Conservation (phyloP, 2,888 invertebrate species). For the Ceraclea dissimilis region DNA sequence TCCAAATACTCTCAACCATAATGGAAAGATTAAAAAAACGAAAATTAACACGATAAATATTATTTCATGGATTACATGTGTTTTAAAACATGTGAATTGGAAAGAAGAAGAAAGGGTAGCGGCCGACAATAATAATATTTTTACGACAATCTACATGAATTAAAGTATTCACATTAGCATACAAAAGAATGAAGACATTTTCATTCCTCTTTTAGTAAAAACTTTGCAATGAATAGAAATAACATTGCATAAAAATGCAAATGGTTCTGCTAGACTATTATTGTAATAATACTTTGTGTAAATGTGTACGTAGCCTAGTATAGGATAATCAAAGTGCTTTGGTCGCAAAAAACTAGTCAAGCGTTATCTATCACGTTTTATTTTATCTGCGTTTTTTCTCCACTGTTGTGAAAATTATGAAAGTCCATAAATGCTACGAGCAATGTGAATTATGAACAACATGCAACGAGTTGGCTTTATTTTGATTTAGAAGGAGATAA, state of each 20-base stretch:
- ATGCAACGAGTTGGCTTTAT: background rate
- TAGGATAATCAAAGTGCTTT: background rate
- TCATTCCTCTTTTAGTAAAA: no score
- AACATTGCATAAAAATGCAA: constrained; percentile 1
- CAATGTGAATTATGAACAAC: background rate
- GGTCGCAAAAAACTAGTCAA: background rate
- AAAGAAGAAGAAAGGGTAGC: no score
- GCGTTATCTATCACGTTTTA: background rate
- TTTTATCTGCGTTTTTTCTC: background rate
- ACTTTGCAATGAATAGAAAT: background rate
- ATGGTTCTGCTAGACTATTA: background rate
- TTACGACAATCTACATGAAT: no score
- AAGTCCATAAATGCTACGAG: background rate
- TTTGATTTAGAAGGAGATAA: background rate
- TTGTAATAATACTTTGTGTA: background rate
- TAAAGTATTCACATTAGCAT: no score
- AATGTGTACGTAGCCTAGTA: background rate
- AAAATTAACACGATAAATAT: no score
- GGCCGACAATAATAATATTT: no score
- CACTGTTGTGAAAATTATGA: background rate
- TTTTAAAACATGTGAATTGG: no score
- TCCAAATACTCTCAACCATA: no score
- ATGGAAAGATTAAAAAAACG: no score
- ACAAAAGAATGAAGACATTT: no score
- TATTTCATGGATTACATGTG: no score